phyloP scores from a whole-genome alignment of 2,797 vertebrate species.

The Mus minutoides region DNA sequence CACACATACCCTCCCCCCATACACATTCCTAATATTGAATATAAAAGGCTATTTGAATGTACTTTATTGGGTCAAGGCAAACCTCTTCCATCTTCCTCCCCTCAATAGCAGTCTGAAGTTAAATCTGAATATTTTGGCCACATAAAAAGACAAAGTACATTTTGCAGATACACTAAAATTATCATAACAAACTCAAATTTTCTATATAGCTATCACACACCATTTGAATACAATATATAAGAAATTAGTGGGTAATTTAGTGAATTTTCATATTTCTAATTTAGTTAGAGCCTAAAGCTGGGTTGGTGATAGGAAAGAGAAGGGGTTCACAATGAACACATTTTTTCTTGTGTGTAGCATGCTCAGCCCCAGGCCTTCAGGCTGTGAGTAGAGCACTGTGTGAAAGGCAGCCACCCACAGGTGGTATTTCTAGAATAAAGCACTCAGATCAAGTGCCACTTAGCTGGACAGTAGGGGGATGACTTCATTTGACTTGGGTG shows the following conservation, averaged over 20 bases:
- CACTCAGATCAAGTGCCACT: not conserved
- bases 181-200: not conserved
- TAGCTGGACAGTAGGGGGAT: not conserved
- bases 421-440: not conserved
- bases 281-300: not conserved
- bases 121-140: not conserved
- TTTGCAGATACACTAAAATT: not conserved
- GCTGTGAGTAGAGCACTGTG: not conserved
- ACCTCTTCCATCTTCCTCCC: not conserved
- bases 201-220: not conserved
- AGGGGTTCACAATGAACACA: not conserved
- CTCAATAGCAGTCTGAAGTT: not conserved
- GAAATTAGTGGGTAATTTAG: not conserved
- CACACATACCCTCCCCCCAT: no score
- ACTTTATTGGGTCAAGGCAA: not conserved
- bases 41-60: not conserved
- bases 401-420: not conserved
- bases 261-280: not conserved
- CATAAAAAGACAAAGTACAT: not conserved
- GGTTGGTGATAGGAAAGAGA: not conserved
- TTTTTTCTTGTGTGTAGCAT: not conserved
- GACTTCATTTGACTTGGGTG: constrained; percentile 36
- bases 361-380: not conserved
- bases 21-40: not conserved
- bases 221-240: not conserved